Percentiles rank a stretch among this genome's conserved stretches.
phyloP scores from a whole-genome alignment of 1,140 invertebrate genomes.

The Heliconius melpomene region DNA sequence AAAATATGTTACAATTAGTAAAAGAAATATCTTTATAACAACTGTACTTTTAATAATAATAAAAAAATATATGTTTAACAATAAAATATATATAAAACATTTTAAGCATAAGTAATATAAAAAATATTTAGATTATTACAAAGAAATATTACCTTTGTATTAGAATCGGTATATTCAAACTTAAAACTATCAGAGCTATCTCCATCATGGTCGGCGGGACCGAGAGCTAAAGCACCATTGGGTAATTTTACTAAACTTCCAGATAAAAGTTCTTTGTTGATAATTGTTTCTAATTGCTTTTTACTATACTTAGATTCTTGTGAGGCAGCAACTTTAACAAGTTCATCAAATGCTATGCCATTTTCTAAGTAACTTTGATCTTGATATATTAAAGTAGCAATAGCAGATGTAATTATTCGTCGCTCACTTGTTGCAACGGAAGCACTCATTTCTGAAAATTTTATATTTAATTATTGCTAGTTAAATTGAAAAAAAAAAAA shows the following conservation, averaged over 20 bases:
- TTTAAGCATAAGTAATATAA: neutral
- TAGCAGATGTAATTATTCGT: conserved; percentile 83
- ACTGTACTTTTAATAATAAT: no score
- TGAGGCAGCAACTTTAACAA: conserved; percentile 84
- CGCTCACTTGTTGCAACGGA: conserved; percentile 66
- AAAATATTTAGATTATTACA: neutral
- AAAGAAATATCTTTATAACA: no score
- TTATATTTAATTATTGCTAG: neutral
- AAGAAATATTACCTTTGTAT: conserved; percentile 63
- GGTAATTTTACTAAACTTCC: conserved; percentile 85
- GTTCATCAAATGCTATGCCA: conserved; percentile 84
- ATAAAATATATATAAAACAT: neutral
- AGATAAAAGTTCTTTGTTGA: conserved; percentile 84
- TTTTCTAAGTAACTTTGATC: conserved; percentile 87
- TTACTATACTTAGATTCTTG: conserved; percentile 85
- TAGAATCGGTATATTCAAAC: conserved; percentile 74
- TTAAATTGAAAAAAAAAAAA: neutral
- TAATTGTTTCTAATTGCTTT: conserved; percentile 84
- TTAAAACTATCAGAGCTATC: conserved; percentile 76
- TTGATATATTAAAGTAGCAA: conserved; percentile 85
- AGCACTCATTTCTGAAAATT: conserved; percentile 67
- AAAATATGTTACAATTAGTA: neutral
- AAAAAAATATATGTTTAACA: no score
- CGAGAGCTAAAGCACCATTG: conserved; percentile 86
- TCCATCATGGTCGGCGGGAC: conserved; percentile 79